Evolutionary conservation across 1,140 invertebrate genomes (phyloP), one percentile per base, ranked within the genome.

Genomic region (Tetramorium alpestre): DNA sequence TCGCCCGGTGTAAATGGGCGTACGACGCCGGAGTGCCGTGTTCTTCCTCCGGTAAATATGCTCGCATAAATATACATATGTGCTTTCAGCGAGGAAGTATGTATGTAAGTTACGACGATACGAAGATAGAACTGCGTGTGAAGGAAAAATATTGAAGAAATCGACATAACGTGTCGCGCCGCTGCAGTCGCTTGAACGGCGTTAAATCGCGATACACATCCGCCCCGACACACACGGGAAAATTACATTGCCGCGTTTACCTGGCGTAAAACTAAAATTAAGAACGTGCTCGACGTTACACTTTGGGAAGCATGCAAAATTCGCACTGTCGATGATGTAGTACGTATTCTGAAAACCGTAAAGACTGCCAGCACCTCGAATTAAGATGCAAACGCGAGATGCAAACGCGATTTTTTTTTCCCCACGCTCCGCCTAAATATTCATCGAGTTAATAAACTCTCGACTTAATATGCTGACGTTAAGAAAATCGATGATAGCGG

Each of bases 1-100:
- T 25, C 25, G 38, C 38, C 38, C 67, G 56, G 65, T 80, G 88
- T 89, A 88, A 90, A 90, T 89, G 73, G 88, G 44, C 73, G 72
- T 51, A 18, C 78, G 67, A 75, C 78, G 78, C 41, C 41, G 73
- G 62, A 78, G 41, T 38, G 38, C 33, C 73, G 47, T 44, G 44
- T 80, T 89, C 67, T 65, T 84, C 41, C 77, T 25, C 1, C 5
- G 25, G 76, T 54, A 80, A 85, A 90, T 90, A 80, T 87, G 65
- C 65, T 60, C 49, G 22, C 28, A 51, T 54, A 82, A 88, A 81
- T 86, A 51, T 25, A 86, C 41, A 33, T 38, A 70, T 41, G 11
- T 51, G 44, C 51, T 81, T 58, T 77, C 41, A 58, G 33, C 58
- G 41, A 18, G 41, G 18, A 49, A 41, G 33, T 18, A 54, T 70